Conservation (phyloP, 2,113 vertebrate genomes). For the Neodontobutis hainanensis region DNA sequence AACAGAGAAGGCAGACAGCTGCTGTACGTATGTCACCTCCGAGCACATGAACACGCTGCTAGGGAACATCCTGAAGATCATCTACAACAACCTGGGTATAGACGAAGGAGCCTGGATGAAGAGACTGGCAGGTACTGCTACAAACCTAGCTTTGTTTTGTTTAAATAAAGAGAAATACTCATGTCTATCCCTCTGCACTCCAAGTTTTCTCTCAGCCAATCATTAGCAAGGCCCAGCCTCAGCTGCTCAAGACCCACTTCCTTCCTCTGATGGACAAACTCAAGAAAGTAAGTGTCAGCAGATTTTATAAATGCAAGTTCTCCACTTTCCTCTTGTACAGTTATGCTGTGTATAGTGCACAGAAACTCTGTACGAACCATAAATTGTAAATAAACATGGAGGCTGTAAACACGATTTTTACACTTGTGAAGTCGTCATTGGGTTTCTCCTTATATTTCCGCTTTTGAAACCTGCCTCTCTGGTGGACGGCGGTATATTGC, state of each 20-base stretch:
- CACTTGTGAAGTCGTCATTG: no score
- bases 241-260: constrained; percentile 94
- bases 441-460: no score
- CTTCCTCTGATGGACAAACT: constrained; percentile 96
- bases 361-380: no score
- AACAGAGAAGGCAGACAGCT: constrained; percentile 77
- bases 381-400: no score
- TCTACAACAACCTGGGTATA: constrained; percentile 95
- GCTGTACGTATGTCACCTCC: constrained; percentile 89
- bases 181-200: neutral
- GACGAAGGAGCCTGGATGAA: constrained; percentile 99
- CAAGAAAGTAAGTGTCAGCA: constrained; percentile 76
- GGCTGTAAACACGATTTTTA: no score
- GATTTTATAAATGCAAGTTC: no score
- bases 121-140: constrained; percentile 85
- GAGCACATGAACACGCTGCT: constrained; percentile 95
- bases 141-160: neutral
- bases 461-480: no score
- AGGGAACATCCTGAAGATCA: constrained; percentile 96
- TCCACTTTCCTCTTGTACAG: no score
- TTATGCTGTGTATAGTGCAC: no score
- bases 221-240: constrained; percentile 91
- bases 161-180: neutral
- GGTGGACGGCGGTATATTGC: no score
- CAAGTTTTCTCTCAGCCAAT: constrained; percentile 97